Base-by-base conservation (phyloP, 2,797 vertebrate species). In the Anguilla marmorata region DNA sequence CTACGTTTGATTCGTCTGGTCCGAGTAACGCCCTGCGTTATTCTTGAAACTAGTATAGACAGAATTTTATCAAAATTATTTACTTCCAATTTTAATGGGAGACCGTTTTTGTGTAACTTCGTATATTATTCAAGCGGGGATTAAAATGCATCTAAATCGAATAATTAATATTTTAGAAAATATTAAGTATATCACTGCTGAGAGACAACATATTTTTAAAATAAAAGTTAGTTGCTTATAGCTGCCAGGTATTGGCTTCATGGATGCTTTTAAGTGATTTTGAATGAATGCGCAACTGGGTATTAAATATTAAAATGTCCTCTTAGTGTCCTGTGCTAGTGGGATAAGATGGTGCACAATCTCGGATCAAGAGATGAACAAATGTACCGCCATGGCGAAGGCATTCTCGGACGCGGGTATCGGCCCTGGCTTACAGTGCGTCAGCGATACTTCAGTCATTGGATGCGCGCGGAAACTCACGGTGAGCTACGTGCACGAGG, bases 271-370 rank as follows among this genome's bases (percentile, higher is more conserved):
- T 52, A 2, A 30, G 3, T 82, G 30, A 41, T 54, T 24, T 50
- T 52, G 8, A 30, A 1, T 82, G 30, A 41, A 72, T 30, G 50
- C 4, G 8, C 54, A 14, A 11, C 8, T 27, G 9, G 48, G 5
- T 69, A 50, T 50, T 48, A 72, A 45, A 72, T n/a, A 0, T 0
- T 54, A 27, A 33, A 87, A 80, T 63, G 45, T 76, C 2, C 86
- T 88, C 89, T 0, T 93, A 99, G 98, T 89, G 21, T 91, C 92
- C 0, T 1, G 95, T 6, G 92, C 96, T 91, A 93, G 86, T 83
- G 94, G 45, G 63, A 86, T 99, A 91, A 94, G 93, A 8, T 99
- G 98, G 98, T 99, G 98, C 92, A 95, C 97, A 11, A 90, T 96
- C 91, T 99, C 98, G 0, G 79, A 94, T 0, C 24, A 60, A 0